Conservation (phyloP, 2,888 invertebrate genomes). For the Drosophila aldrichi region DNA sequence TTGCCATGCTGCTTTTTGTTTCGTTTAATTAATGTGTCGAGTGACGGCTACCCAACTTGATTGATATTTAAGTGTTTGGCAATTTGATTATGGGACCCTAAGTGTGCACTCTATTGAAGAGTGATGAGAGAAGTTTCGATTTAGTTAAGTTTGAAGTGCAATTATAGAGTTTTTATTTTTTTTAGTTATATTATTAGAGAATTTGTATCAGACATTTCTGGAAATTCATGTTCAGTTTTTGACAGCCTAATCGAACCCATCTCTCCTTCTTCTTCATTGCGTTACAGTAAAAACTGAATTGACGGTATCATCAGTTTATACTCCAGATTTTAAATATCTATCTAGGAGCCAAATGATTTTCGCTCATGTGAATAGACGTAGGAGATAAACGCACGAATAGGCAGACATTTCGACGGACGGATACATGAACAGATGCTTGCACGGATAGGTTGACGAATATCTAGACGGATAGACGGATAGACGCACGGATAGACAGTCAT, state of each 20-base stretch:
- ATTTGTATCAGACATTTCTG: neutral
- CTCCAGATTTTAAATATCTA: neutral
- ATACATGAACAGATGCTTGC: too few relatives aligned
- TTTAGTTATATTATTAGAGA: neutral
- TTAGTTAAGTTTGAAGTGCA: neutral
- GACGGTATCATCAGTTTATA: neutral
- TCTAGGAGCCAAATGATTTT: neutral
- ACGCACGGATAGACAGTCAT: neutral
- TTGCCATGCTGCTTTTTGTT: conserved; percentile 27
- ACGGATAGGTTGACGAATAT: too few relatives aligned
- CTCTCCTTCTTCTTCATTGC: too few relatives aligned
- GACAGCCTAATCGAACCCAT: neutral
- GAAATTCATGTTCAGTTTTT: neutral
- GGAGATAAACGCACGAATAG: neutral
- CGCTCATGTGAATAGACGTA: neutral
- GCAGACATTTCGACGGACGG: neutral
- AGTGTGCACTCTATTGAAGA: conserved; percentile 8
- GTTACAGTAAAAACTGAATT: too few relatives aligned
- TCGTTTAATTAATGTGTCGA: conserved; percentile 60
- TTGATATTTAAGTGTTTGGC: conserved; percentile 68
- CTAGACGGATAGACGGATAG: neutral
- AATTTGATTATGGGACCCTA: conserved; percentile 43
- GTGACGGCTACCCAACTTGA: conserved; percentile 47
- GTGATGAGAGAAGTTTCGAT: neutral
- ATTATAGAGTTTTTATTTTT: neutral